phyloP scores from a whole-genome alignment of 1,140 invertebrate genomes.

The Neodiprion virginianus region DNA sequence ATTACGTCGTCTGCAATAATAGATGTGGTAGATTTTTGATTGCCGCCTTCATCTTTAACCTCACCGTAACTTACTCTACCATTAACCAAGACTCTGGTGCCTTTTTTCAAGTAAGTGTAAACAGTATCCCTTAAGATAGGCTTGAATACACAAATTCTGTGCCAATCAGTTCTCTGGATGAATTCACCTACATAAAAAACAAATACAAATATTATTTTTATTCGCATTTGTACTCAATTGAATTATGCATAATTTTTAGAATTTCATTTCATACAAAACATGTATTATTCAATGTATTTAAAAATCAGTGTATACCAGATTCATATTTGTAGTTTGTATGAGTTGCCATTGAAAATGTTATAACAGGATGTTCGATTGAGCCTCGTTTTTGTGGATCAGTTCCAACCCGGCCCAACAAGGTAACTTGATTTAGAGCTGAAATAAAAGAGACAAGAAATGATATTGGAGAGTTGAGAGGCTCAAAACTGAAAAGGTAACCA shows the following conservation, averaged over 20 bases:
- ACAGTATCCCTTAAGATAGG: conserved; percentile 80
- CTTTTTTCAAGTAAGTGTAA: conserved; percentile 83
- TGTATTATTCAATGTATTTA: neutral
- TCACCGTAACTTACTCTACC: conserved; percentile 88
- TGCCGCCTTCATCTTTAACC: conserved; percentile 80
- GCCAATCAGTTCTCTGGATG: conserved; percentile 89
- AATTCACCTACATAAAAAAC: conserved; percentile 69
- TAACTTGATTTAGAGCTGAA: conserved; percentile 87
- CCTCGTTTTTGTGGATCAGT: conserved; percentile 86
- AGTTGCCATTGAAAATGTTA: conserved; percentile 90
- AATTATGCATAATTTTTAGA: conserved; percentile 59
- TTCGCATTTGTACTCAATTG: conserved; percentile 31
- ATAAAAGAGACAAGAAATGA: conserved; percentile 30
- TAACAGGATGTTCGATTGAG: conserved; percentile 80
- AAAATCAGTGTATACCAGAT: conserved; percentile 47
- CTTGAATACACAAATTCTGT: conserved; percentile 87
- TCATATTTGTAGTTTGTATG: conserved; percentile 80
- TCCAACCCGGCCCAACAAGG: conserved; percentile 85
- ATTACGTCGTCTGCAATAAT: conserved; percentile 89
- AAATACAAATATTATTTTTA: conserved; percentile 18
- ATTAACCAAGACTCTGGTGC: conserved; percentile 83
- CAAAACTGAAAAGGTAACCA: no score
- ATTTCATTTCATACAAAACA: conserved; percentile 11
- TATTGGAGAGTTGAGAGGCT: no score
- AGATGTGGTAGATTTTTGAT: conserved; percentile 72